Percentiles rank a stretch among this genome's conserved stretches.
Evolutionary conservation across 53 echinoderm and acorn worm genomes (phyloP).

Genomic region (Glandiceps talaboti): DNA sequence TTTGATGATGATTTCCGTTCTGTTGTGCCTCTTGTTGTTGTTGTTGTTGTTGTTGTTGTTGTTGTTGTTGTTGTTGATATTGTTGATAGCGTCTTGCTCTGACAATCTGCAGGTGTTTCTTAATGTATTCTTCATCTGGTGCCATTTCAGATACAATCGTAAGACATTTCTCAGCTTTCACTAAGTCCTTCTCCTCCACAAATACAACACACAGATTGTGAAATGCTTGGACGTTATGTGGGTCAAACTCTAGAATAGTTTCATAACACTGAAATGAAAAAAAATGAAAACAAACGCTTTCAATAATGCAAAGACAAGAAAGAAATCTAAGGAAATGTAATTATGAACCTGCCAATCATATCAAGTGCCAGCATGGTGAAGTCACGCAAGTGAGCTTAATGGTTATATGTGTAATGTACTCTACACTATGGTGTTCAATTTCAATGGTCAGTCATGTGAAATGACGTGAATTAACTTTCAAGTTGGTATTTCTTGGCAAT

Average conservation of each 20-base stretch:
- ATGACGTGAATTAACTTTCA: too few relatives aligned
- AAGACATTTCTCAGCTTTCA: slow-evolving; percentile 28
- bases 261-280: slow-evolving; percentile 15
- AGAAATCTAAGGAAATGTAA: too few relatives aligned
- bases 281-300: too few relatives aligned
- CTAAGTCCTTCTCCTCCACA: slow-evolving; percentile 13
- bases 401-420: too few relatives aligned
- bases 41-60: background rate
- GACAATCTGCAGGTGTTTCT: slow-evolving; percentile 16
- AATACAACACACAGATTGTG: slow-evolving; percentile 43
- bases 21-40: background rate
- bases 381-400: too few relatives aligned
- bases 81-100: background rate
- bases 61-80: background rate
- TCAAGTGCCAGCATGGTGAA: too few relatives aligned
- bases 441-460: too few relatives aligned
- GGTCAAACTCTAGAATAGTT: slow-evolving; percentile 28
- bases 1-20: background rate
- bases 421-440: too few relatives aligned
- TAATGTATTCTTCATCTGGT: slow-evolving; percentile 27
- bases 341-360: too few relatives aligned
- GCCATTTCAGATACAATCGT: slow-evolving; percentile 19
- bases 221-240: slow-evolving; percentile 22
- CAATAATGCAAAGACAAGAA: too few relatives aligned
- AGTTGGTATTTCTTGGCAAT: too few relatives aligned